A percentile compares a stretch with the other conserved stretches of the same genome.
phyloP scores from a whole-genome alignment of 35 echinoderm and acorn worm genomes.

The Ptychodera flava region DNA sequence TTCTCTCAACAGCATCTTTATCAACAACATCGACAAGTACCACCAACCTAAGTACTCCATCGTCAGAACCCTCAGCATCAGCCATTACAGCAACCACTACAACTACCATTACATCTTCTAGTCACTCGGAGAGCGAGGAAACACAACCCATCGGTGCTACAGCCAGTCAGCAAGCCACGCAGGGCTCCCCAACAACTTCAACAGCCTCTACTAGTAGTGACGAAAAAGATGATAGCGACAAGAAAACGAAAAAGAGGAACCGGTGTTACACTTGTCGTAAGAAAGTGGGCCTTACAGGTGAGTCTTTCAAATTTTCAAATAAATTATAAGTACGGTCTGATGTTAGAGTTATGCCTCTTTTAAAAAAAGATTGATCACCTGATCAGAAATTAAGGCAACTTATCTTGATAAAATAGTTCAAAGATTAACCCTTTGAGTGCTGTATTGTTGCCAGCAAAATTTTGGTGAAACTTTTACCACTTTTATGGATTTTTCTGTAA shows the following conservation, averaged over 20 bases:
- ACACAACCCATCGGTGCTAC: slow-evolving; percentile 43
- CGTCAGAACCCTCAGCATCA: slow-evolving; percentile 37
- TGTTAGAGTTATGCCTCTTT: too few species aligned
- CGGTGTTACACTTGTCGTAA: slow-evolving; percentile 96
- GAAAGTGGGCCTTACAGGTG: slow-evolving; percentile 98
- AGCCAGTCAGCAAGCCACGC: not conserved
- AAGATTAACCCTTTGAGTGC: too few species aligned
- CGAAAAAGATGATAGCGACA: slow-evolving; percentile 8
- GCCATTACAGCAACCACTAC: slow-evolving; percentile 49
- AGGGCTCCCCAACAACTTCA: slow-evolving; percentile 56
- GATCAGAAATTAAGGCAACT: too few species aligned
- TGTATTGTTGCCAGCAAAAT: too few species aligned
- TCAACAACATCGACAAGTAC: slow-evolving; percentile 29
- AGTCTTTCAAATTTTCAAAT: too few species aligned
- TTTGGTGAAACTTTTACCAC: too few species aligned
- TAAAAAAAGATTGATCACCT: too few species aligned
- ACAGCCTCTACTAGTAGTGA: slow-evolving; percentile 33
- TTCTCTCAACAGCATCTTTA: slow-evolving; percentile 10
- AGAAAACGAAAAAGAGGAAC: slow-evolving; percentile 93
- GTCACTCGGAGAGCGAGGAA: slow-evolving; percentile 44
- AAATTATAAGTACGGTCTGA: too few species aligned
- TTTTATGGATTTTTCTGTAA: too few species aligned
- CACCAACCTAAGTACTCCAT: too few species aligned
- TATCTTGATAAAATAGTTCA: too few species aligned
- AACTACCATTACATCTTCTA: slow-evolving; percentile 39